Percentiles rank a stretch among this genome's conserved stretches.
Evolutionary conservation across 2,113 vertebrate genomes (phyloP).

Genomic region (Eubucco bourcierii): DNA sequence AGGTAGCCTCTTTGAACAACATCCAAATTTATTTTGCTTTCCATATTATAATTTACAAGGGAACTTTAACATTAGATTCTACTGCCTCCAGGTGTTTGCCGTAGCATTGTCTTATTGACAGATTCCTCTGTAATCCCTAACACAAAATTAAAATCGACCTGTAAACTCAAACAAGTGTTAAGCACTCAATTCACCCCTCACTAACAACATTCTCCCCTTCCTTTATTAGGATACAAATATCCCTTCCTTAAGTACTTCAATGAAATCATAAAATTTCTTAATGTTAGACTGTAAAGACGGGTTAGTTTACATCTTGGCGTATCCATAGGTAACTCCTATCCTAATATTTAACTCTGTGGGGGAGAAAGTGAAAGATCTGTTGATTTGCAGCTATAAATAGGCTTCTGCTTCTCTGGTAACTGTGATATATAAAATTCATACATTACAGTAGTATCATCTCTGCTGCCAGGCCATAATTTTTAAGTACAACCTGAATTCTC

Average conservation of each 20-base stretch:
- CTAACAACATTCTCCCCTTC: slow-evolving; percentile 10
- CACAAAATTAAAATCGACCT: slow-evolving; percentile 77
- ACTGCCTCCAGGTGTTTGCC: slow-evolving; percentile 23
- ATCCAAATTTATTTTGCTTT: not conserved
- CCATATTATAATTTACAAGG: not conserved
- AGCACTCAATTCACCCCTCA: slow-evolving; percentile 37
- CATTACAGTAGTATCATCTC: not conserved
- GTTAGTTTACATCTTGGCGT: not conserved
- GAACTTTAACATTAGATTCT: not conserved
- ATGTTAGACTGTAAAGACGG: not conserved
- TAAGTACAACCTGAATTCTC: not conserved
- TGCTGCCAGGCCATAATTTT: not conserved
- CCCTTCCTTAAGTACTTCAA: slow-evolving; percentile 43
- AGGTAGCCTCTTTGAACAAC: not conserved
- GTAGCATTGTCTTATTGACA: slow-evolving; percentile 65
- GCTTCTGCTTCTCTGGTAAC: not conserved
- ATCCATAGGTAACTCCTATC: not conserved
- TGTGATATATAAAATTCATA: not conserved
- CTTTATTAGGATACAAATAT: slow-evolving; percentile 50
- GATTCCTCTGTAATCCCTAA: slow-evolving; percentile 66
- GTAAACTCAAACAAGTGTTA: slow-evolving; percentile 69
- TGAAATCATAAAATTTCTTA: slow-evolving; percentile 45
- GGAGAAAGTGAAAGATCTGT: not conserved
- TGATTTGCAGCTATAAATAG: not conserved
- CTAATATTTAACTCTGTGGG: not conserved